Base-by-base conservation (phyloP, 2,797 vertebrate species). In the Spheniscus humboldti region DNA sequence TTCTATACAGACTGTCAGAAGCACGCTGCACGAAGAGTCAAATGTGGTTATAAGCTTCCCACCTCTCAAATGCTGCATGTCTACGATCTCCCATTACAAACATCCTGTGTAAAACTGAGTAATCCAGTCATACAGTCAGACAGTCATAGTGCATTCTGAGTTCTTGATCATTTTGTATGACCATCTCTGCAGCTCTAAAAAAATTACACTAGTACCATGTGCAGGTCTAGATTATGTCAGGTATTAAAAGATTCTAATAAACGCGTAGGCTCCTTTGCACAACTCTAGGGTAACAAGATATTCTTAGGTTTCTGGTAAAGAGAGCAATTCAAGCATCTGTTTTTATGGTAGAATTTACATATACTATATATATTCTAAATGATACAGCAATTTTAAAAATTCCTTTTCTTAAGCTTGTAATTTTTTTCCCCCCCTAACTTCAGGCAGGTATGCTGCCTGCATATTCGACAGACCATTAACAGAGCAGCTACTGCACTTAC, bases 221-320 rank as follows among this genome's bases (percentile, higher is more conserved):
- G 31, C 41, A 88, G 9, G 8, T 69, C 79, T 31, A 31, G 25
- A 63, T 18, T 63, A 28, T n/a, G 12, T 35, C 22, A 53, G 9
- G 9, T 35, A 62, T 17, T 76, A 52, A 9, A 41, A 19, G 7
- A 57, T 50, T 45, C 47, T 19, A 57, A 81, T 23, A 45, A 91
- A 47, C 0, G 0, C 0, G 0, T 11, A 64, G 67, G 35, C 3
- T 66, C 14, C 24, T 78, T 39, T 22, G 4, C 35, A 68, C 11
- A 88, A 1, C 11, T 45, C 16, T 5, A 79, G 7, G 7, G n/a
- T 56, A 27, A 64, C 3, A 56, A 64, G 17, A 31, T 52, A 60
- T 31, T 81, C 15, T 43, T 62, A 30, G 9, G 10, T 35, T 3
- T 56, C 13, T 90, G 35, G 28, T 77, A 45, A 74, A 88, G 19